Base-by-base conservation (phyloP, 2,797 vertebrate species). In the Sebastes melanostomus region DNA sequence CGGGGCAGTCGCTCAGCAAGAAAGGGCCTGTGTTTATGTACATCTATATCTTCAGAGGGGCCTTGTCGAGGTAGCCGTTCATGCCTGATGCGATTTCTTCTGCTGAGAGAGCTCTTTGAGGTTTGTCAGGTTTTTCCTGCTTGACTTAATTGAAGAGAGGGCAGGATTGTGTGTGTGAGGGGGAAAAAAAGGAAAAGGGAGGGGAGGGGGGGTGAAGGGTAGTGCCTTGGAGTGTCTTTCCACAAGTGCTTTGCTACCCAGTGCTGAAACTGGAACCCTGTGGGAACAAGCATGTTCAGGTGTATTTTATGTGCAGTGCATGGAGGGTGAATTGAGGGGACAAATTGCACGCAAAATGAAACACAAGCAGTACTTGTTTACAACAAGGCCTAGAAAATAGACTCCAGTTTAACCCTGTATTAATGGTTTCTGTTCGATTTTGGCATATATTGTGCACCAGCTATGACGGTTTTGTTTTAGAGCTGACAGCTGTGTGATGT, bases 221-320 rank as follows among this genome's bases (percentile, higher is more conserved):
- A 74, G 80, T 77, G 88, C 70, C 80, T 90, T 77, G 72, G 83
- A 88, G 86, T 89, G 88, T 94, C 94, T 94, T 92, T 95, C 81
- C 83, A 92, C 91, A 89, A 93, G 92, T 88, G 85, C 93, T 91
- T 88, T 91, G 88, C 93, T 85, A 89, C 91, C 85, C 88, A 82
- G 86, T 75, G 81, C 88, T 95, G 96, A 94, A 96, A 96, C 91
- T 81, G 83, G 95, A 96, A 84, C 92, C 93, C 90, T 96, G 95
- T 96, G 96, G 95, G 96, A 96, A 96, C 91, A 78, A 87, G 74
- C 86, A 80, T 91, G 76, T 87, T 92, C 94, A 94, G 94, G 94
- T 95, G 94, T 84, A 90, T 86, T 84, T 91, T 81, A 86, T 90
- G 83, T 78, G 83, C 88, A 68, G 71, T 25, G 81, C 77, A 70